A percentile compares a stretch with the other conserved stretches of the same genome.
These are phyloP conservation scores for Lerista edwardsae DNA, from an alignment of 2,797 vertebrate genomes.

Conservation along the genomic window DNA sequence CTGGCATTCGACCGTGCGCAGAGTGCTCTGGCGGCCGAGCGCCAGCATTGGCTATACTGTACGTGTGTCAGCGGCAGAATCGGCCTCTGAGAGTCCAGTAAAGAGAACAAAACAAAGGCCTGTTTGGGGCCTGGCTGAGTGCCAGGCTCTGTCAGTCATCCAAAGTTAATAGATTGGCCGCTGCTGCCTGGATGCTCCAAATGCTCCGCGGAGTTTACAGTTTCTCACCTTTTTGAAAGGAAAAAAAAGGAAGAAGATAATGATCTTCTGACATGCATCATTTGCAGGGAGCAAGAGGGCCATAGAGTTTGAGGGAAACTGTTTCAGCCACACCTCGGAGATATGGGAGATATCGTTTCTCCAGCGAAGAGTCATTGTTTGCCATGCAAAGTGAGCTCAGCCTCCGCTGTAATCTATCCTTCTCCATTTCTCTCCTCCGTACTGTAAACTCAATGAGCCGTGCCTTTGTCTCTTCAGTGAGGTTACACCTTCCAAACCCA, in stretches of 20 bases:
- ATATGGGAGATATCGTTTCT: conserved; percentile 47
- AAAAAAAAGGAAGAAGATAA: not conserved
- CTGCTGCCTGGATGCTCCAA: conserved; percentile 48
- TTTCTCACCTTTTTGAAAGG: conserved; percentile 18
- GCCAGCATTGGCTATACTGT: conserved; percentile 13
- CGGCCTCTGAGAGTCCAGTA: not conserved
- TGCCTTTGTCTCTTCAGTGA: not conserved
- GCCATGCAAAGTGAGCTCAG: conserved; percentile 13
- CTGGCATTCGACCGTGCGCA: not conserved
- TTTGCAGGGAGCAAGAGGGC: conserved; percentile 64
- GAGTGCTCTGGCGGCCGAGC: conserved; percentile 17
- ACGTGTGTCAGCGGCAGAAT: not conserved
- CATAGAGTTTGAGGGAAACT: conserved; percentile 40
- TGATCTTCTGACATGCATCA: conserved; percentile 75
- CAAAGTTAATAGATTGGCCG: conserved; percentile 72
- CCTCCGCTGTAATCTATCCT: not conserved
- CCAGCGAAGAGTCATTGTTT: conserved; percentile 62
- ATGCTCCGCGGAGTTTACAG: conserved; percentile 64
- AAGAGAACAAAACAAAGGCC: conserved; percentile 46
- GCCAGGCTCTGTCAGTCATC: conserved; percentile 66
- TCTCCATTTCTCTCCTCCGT: not conserved
- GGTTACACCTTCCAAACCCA: not conserved
- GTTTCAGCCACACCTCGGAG: conserved; percentile 57
- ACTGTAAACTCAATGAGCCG: not conserved
- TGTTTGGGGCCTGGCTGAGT: conserved; percentile 26